Evolutionary conservation across 2,113 vertebrate genomes (phyloP).

Genomic region (Eubucco bourcierii): DNA sequence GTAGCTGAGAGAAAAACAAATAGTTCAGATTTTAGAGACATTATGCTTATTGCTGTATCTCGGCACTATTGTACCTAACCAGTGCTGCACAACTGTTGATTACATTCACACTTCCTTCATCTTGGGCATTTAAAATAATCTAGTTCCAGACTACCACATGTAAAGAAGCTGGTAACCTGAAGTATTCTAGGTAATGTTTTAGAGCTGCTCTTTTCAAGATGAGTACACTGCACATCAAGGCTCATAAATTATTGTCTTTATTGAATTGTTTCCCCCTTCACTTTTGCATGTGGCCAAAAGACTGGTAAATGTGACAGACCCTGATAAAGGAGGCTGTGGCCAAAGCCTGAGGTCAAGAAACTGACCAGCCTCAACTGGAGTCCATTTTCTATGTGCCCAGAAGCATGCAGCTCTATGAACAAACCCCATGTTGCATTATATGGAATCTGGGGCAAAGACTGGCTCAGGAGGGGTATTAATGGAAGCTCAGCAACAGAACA

Average conservation of each 20-base stretch:
- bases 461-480: not conserved
- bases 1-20: not conserved
- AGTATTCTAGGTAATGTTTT: not conserved
- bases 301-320: not conserved
- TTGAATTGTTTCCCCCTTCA: not conserved
- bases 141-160: not conserved
- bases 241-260: not conserved
- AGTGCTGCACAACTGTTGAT: not conserved
- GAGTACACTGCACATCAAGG: not conserved
- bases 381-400: not conserved
- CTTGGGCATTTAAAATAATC: not conserved
- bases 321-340: not conserved
- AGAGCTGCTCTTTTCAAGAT: not conserved
- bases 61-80: not conserved
- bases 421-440: not conserved
- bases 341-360: not conserved
- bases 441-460: not conserved
- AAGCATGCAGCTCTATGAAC: not conserved
- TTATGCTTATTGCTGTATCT: not conserved
- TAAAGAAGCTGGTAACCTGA: not conserved
- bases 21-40: not conserved
- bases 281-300: not conserved
- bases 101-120: not conserved
- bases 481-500: not conserved
- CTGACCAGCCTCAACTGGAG: rapidly evolving